Base-by-base conservation (phyloP, 35 echinoderm and acorn worm species). In the Hemicentrotus pulcherrimus region DNA sequence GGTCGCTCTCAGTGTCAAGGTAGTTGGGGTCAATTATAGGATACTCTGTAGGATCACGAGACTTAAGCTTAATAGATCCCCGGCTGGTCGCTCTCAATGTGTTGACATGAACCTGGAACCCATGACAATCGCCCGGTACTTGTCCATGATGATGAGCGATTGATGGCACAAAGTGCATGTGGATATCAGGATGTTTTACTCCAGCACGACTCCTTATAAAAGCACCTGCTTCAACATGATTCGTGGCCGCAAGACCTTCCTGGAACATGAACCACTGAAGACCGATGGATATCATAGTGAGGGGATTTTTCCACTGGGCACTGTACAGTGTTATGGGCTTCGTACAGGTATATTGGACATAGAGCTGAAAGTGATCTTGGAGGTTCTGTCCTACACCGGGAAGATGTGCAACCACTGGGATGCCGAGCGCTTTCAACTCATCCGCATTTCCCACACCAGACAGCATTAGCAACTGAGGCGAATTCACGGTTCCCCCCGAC, bases 401-500 rank as follows among this genome's bases (percentile, higher is more conserved):
- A 70, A 99, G 94, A 94, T 99, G 97, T 31, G 95, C 91, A 7
- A 99, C 97, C 9, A 99, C 94, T 12, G 96, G 97, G 41, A 99
- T 97, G 61, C 87, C 97, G 61, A 92, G 95, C 14, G 92, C 94
- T 61, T 94, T 97, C 61, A 99, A 86, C 6, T 99, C 96, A 96
- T 99, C 98, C 15, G 98, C 98, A 95, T 99, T 96, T 32, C 98
- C 98, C 4, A 99, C 95, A 32, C 98, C 98, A 32, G 98, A 99
- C 28, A 99, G 88, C 98, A 99, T 96, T 71, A 99, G 85, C 6
- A 97, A 85, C 58, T 99, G 98, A 5, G 98, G 98, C 24, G 96
- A 95, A 71, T 99, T 99, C 24, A 99, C 97, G 5, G 98, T 95
- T 6, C 98, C 98, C 88, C 96, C 94, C 86, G 94, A 93, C 19